Evolutionary conservation across 1,140 invertebrate genomes (phyloP).

Genomic region (Panagrolaimus sp.): DNA sequence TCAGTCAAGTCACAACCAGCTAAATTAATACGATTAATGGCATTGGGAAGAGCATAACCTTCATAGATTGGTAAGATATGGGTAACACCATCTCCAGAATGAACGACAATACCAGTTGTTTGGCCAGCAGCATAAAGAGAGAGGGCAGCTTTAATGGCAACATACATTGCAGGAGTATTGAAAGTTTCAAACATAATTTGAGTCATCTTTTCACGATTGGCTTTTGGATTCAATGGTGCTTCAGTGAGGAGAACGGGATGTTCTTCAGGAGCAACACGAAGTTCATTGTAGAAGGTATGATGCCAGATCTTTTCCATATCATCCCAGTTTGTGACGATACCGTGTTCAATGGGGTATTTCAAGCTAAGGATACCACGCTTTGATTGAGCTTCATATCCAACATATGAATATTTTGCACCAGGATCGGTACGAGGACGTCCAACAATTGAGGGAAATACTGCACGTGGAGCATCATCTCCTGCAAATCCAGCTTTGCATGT

Average conservation of each 20-base stretch:
- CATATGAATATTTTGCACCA: slow-evolving; percentile 93
- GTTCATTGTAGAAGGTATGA: slow-evolving; percentile 89
- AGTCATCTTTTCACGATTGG: slow-evolving; percentile 87
- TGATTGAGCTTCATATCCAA: slow-evolving; percentile 91
- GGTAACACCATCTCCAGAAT: slow-evolving; percentile 60
- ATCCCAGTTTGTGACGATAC: slow-evolving; percentile 91
- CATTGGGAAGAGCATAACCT: slow-evolving; percentile 51
- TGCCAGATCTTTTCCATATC: slow-evolving; percentile 97
- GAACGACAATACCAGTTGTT: slow-evolving; percentile 58
- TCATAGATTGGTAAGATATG: slow-evolving; percentile 58
- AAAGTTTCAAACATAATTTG: slow-evolving; percentile 64
- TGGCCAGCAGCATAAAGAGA: slow-evolving; percentile 60
- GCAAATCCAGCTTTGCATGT: slow-evolving; percentile 74
- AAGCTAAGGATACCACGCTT: slow-evolving; percentile 83
- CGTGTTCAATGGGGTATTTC: slow-evolving; percentile 91
- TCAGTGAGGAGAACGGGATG: slow-evolving; percentile 85
- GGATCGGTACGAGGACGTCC: slow-evolving; percentile 76
- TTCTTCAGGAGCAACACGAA: slow-evolving; percentile 86
- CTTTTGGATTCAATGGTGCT: slow-evolving; percentile 84
- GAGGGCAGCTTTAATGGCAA: slow-evolving; percentile 59
- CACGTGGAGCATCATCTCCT: slow-evolving; percentile 68
- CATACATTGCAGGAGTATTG: slow-evolving; percentile 62
- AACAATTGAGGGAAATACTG: slow-evolving; percentile 68
- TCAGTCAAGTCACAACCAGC: slow-evolving; percentile 55
- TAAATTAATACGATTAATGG: slow-evolving; percentile 50